A percentile compares a stretch with the other conserved stretches of the same genome.
Evolutionary conservation across 1,140 invertebrate genomes (phyloP).

Genomic region (Caenorhabditis briggsae): DNA sequence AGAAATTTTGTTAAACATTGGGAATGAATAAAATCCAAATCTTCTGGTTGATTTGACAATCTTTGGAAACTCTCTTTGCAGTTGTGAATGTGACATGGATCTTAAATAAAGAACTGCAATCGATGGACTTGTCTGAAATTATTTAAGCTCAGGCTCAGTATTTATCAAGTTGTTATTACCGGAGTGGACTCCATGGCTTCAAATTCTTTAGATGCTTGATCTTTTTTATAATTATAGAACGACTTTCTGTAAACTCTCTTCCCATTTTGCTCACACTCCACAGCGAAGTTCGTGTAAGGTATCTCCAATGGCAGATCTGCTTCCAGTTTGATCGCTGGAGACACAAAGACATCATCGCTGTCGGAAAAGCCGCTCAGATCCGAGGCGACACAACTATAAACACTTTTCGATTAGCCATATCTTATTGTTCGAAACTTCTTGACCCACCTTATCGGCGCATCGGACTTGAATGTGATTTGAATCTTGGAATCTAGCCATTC

Average conservation of each 20-base stretch:
- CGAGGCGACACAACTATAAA: conserved; percentile 45
- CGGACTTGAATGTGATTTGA: conserved; percentile 11
- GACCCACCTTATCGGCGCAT: conserved; percentile 3
- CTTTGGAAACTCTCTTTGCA: conserved; percentile 28
- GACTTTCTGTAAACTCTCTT: conserved; percentile 52
- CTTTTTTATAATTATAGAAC: conserved; percentile 33
- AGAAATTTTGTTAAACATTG: conserved; percentile 40
- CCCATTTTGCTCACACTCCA: conserved; percentile 34
- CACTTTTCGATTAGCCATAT: not conserved
- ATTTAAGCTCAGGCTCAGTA: not conserved
- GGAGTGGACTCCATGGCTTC: conserved; percentile 25
- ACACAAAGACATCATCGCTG: conserved; percentile 37
- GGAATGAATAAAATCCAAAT: conserved; percentile 24
- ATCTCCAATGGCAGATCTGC: conserved; percentile 31
- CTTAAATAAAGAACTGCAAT: conserved; percentile 29
- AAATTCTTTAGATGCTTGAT: not conserved
- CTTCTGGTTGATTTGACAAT: not conserved
- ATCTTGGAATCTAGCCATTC: conserved; percentile 39
- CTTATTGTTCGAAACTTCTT: conserved; percentile 19
- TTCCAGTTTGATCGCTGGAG: conserved; percentile 37
- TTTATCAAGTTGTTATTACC: not conserved
- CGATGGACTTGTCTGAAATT: conserved; percentile 27
- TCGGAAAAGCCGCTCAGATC: conserved; percentile 39
- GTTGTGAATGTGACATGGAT: conserved; percentile 36
- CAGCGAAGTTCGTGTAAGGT: conserved; percentile 21